Base-by-base conservation (phyloP, 2,113 vertebrate genomes). In the Planiliza haematocheilus region DNA sequence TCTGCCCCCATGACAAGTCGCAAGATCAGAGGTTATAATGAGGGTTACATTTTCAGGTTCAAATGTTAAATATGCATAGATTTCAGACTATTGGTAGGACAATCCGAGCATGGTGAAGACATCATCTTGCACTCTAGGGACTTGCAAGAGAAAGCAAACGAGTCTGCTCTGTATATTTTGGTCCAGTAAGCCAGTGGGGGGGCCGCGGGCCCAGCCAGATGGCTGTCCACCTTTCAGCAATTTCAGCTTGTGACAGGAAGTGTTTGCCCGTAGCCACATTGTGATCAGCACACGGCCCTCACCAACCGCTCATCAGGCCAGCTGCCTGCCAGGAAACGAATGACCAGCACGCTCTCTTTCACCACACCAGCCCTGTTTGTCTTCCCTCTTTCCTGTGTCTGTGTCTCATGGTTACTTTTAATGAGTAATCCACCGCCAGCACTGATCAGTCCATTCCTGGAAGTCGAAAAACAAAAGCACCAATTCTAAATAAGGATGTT, bases 181-280 rank as follows among this genome's bases (percentile, higher is more conserved):
- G 64, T 55, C 62, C 53, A 30, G 66, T 75, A 39, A 66, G 48
- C 72, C 55, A 14, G 2, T 7, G 24, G 24, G 42, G 41, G 46
- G 45, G 60, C 73, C 77, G 61, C 58, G 45, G 74, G 70, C 56
- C 67, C 9, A 37, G 36, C 78, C 87, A 83, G 79, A 88, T 80
- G 78, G 73, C 65, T 49, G 46, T 82, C 37, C 42, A 61, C 76
- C 77, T 70, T 61, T 79, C 57, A 50, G 62, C 53, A 64, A 56
- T 17, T 58, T 37, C 65, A 43, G 70, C 55, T 10, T 62, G 64
- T 57, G 67, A 85, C 77, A 77, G 87, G 87, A 87, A 86, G 65
- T 50, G 58, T 59, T 78, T 12, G 71, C 81, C 84, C 50, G 74
- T 5, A 64, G 86, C 73, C 83, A 86, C 78, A 83, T 89, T 61